Evolutionary conservation across 2,888 invertebrate genomes (phyloP).

Genomic region (Erpobdella octoculata): DNA sequence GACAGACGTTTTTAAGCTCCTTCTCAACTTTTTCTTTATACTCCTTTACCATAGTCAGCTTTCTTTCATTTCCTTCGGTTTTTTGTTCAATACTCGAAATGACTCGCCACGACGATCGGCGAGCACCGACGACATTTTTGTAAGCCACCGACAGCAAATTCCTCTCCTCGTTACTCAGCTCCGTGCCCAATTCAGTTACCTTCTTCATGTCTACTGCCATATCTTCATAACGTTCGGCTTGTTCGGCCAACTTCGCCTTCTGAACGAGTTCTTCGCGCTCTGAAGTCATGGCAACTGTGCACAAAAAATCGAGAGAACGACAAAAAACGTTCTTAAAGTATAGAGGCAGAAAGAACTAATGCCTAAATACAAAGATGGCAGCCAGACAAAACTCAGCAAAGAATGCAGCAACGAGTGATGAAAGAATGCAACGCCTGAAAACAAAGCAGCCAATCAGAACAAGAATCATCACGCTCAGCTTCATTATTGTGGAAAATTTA

Average conservation of each 20-base stretch:
- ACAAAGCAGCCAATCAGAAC: constrained; percentile 17
- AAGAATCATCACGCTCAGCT: constrained; percentile 9
- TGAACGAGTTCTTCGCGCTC: constrained; percentile 31
- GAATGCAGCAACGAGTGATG: constrained; percentile 16
- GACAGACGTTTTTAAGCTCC: constrained; percentile 97
- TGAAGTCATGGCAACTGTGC: constrained; percentile 12
- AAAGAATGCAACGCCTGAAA: constrained; percentile 17
- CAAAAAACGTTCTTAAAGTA: no score
- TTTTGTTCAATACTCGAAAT: constrained; percentile 98
- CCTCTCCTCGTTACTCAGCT: constrained; percentile 92
- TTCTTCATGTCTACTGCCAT: constrained; percentile 98
- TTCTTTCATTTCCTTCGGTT: constrained; percentile 65
- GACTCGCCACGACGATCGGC: constrained; percentile 93
- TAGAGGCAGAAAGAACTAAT: neutral
- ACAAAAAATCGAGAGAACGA: no score
- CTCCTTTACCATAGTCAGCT: constrained; percentile 99
- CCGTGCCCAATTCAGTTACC: constrained; percentile 85
- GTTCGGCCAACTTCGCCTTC: constrained; percentile 31
- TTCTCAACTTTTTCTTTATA: constrained; percentile 99
- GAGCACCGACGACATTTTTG: constrained; percentile 97
- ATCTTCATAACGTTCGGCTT: constrained; percentile 63
- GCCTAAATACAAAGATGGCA: constrained; percentile 14
- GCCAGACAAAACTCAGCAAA: constrained; percentile 17
- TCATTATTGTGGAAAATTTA: constrained; percentile 7
- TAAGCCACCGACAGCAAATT: constrained; percentile 96